These are phyloP conservation scores for Catocala nupta DNA, from an alignment of 2,888 invertebrate genomes.

Conservation along the genomic window DNA sequence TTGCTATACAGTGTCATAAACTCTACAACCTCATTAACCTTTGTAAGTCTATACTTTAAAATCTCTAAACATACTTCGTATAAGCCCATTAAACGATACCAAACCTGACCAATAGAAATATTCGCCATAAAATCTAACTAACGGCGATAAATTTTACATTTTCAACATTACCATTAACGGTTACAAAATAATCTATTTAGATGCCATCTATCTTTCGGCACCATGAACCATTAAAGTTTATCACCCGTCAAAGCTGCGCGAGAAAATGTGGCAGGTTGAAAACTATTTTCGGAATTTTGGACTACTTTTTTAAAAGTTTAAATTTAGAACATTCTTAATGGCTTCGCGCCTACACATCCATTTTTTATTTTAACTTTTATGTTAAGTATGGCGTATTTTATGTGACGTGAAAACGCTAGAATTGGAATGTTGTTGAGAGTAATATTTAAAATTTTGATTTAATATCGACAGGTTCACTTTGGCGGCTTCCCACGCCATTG, in stretches of 20 bases:
- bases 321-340: conserved; percentile 8
- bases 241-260: conserved; percentile 36
- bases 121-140: conserved; percentile 19
- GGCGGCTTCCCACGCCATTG: too few species aligned
- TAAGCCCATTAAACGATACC: conserved; percentile 9
- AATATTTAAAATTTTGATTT: conserved; percentile 1
- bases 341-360: conserved; percentile 3
- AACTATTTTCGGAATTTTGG: conserved; percentile 38
- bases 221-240: conserved; percentile 39
- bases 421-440: background rate
- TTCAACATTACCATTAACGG: conserved; percentile 30
- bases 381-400: background rate
- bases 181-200: conserved; percentile 39
- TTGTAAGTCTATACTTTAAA: background rate
- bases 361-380: background rate
- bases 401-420: background rate
- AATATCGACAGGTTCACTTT: background rate
- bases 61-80: conserved; percentile 9
- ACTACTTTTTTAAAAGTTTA: conserved; percentile 20
- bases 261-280: conserved; percentile 39
- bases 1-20: too few species aligned
- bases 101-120: conserved; percentile 3
- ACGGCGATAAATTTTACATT: conserved; percentile 15
- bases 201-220: conserved; percentile 40
- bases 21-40: too few species aligned